Conservation (phyloP, 2,797 vertebrate genomes). For the Danio jaintianensis region DNA sequence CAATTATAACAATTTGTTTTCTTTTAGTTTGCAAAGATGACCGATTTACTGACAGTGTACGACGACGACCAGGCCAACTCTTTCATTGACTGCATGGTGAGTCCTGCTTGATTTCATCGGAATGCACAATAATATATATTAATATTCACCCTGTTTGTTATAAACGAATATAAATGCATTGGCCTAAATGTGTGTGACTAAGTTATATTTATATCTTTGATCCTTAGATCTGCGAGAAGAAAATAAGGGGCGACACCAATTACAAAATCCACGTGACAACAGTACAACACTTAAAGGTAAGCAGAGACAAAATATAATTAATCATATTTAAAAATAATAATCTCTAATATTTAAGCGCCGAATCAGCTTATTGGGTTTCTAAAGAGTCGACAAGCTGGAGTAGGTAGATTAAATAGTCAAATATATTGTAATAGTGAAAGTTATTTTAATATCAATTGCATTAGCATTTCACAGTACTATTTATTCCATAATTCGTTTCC, state of each 20-base stretch:
- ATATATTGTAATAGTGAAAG: no score
- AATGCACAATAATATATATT: neutral
- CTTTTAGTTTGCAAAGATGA: constrained; percentile 63
- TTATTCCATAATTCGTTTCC: no score
- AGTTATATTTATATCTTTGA: constrained; percentile 7
- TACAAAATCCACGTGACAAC: constrained; percentile 82
- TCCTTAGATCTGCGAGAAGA: constrained; percentile 78
- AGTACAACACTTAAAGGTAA: constrained; percentile 79
- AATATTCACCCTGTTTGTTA: neutral
- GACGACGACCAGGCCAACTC: constrained; percentile 65
- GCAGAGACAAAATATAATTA: neutral
- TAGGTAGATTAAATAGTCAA: no score
- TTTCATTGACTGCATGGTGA: constrained; percentile 77
- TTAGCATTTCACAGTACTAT: no score
- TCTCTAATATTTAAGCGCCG: neutral
- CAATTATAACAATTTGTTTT: neutral
- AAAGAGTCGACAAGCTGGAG: neutral
- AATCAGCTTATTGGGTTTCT: neutral
- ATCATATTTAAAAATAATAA: neutral
- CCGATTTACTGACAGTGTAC: constrained; percentile 75
- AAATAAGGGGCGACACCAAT: constrained; percentile 75
- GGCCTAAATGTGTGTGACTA: neutral
- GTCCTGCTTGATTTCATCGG: neutral
- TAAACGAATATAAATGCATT: neutral
- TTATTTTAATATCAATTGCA: no score